These are phyloP conservation scores for Pelobates fuscus DNA, from an alignment of 2,113 vertebrate genomes.

Conservation along the genomic window DNA sequence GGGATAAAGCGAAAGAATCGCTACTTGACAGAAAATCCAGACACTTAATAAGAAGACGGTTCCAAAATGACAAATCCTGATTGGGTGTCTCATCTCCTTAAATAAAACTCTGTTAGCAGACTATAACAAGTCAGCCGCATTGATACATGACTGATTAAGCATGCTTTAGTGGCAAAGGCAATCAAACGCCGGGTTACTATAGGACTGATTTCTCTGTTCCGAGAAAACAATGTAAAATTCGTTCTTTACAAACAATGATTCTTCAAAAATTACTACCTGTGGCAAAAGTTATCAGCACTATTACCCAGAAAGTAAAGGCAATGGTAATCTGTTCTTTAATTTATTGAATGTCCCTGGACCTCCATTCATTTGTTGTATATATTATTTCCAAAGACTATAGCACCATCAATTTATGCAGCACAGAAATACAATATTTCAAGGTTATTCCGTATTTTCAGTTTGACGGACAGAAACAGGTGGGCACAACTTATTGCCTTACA, in stretches of 20 bases:
- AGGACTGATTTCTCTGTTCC: neutral
- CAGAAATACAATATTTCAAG: too few species aligned
- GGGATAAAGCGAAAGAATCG: conserved; percentile 13
- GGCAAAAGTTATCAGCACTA: too few species aligned
- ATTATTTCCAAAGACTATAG: too few species aligned
- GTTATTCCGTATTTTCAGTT: too few species aligned
- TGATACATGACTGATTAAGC: conserved; percentile 5
- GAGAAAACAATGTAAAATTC: neutral
- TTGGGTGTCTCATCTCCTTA: conserved; percentile 13
- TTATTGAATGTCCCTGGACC: too few species aligned
- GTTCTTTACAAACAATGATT: neutral
- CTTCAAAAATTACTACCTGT: neutral
- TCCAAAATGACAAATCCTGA: conserved; percentile 10
- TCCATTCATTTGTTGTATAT: too few species aligned
- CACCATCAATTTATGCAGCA: too few species aligned
- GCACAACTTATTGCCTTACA: too few species aligned
- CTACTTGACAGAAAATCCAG: neutral
- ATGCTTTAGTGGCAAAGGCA: neutral
- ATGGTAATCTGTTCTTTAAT: too few species aligned
- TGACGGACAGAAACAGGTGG: too few species aligned
- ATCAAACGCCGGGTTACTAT: neutral
- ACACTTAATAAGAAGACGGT: neutral
- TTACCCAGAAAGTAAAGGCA: too few species aligned
- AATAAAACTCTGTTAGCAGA: conserved; percentile 4
- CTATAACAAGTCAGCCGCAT: neutral